These are phyloP conservation scores for Chymomyza caudatula DNA, from an alignment of 2,888 invertebrate genomes.

Conservation along the genomic window DNA sequence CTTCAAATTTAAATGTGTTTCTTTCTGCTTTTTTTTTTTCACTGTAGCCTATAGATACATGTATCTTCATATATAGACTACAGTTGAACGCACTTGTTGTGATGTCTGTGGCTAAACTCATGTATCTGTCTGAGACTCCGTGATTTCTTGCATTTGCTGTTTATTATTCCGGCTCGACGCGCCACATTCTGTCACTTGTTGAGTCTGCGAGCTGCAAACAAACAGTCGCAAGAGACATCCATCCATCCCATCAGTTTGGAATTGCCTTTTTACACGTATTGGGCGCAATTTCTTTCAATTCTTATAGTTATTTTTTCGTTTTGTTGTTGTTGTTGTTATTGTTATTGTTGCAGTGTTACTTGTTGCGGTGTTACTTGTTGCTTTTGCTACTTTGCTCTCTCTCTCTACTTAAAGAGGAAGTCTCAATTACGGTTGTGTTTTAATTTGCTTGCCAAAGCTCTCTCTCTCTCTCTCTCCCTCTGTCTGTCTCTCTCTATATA, in stretches of 20 bases:
- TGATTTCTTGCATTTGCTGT: slow-evolving; percentile 46
- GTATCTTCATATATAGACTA: background rate
- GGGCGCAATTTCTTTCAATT: slow-evolving; percentile 52
- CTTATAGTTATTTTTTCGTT: background rate
- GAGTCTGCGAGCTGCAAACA: background rate
- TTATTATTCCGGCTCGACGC: slow-evolving; percentile 22
- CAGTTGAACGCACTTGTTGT: background rate
- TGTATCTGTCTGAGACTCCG: slow-evolving; percentile 17
- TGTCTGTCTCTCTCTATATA: slow-evolving; percentile 1
- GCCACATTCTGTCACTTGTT: background rate
- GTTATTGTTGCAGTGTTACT: background rate
- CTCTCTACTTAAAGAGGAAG: slow-evolving; percentile 52
- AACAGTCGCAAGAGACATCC: slow-evolving; percentile 14
- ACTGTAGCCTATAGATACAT: no score
- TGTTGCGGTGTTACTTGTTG: background rate
- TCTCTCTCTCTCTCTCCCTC: slow-evolving; percentile 12
- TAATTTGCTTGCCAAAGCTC: slow-evolving; percentile 9
- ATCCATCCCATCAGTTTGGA: slow-evolving; percentile 34
- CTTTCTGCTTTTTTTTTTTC: no score
- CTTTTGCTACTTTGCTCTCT: slow-evolving; percentile 1
- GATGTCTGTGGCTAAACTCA: background rate
- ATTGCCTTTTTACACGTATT: slow-evolving; percentile 33
- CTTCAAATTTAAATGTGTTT: no score
- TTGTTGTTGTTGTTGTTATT: background rate
- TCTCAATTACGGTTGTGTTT: slow-evolving; percentile 58